Percentiles rank a stretch among this genome's conserved stretches.
Conservation (phyloP, 2,888 invertebrate species). For the Phaonia tiefii region DNA sequence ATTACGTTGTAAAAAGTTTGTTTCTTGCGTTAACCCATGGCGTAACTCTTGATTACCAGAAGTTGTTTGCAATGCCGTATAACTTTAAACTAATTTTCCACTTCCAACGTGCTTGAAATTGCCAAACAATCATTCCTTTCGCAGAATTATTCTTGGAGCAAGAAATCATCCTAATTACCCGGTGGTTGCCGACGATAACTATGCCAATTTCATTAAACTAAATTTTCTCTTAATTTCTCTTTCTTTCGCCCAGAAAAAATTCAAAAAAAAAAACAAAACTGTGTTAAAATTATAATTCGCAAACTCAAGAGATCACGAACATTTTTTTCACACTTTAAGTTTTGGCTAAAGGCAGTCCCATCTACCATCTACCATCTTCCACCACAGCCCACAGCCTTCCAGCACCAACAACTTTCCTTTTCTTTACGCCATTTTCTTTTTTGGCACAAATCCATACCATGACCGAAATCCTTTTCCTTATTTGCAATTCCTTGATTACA, state of each 20-base stretch:
- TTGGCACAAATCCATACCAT: neutral
- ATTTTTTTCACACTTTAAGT: slow-evolving; percentile 27
- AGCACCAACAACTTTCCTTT: neutral
- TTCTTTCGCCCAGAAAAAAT: slow-evolving; percentile 27
- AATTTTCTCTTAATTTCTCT: slow-evolving; percentile 17
- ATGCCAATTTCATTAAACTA: slow-evolving; percentile 6
- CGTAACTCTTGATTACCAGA: too few relatives aligned
- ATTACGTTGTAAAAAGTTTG: too few relatives aligned
- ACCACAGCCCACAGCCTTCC: neutral
- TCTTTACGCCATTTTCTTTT: neutral
- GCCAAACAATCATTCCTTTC: neutral
- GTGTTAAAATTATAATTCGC: neutral
- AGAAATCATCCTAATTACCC: slow-evolving; percentile 26
- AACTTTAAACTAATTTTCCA: too few relatives aligned
- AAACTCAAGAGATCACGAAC: neutral
- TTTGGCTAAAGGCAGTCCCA: neutral
- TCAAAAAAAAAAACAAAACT: neutral
- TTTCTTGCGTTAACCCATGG: too few relatives aligned
- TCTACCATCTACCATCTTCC: neutral
- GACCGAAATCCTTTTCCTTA: slow-evolving; percentile 9
- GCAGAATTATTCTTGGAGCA: neutral
- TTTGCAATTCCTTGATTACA: slow-evolving; percentile 28
- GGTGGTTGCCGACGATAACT: slow-evolving; percentile 16
- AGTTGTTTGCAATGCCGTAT: too few relatives aligned
- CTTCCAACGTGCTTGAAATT: too few relatives aligned